Percentiles rank a stretch among this genome's conserved stretches.
These are phyloP conservation scores for Corella eumyota DNA, from an alignment of 23 tunicate genomes.

Conservation along the genomic window DNA sequence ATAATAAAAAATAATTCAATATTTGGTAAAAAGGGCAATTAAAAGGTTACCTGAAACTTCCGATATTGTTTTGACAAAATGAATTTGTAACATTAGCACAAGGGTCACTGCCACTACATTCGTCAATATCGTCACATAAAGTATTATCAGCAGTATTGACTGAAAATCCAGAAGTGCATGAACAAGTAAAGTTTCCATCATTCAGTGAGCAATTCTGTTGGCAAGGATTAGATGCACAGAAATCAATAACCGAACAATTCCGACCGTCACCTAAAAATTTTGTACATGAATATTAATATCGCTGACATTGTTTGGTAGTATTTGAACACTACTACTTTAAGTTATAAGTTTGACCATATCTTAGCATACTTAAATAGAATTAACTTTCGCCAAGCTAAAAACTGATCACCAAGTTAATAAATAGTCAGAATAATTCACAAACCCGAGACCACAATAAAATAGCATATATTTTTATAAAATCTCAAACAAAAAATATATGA, in stretches of 20 bases:
- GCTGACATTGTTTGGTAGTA: no score
- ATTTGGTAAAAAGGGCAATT: no score
- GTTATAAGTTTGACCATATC: no score
- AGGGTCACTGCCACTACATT: constrained; percentile 23
- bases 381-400: no score
- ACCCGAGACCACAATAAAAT: no score
- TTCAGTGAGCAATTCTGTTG: constrained; percentile 13
- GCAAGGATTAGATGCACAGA: constrained; percentile 41
- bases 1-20: no score
- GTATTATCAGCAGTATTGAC: constrained; percentile 6
- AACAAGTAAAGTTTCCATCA: constrained; percentile 20
- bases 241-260: constrained; percentile 29
- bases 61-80: constrained; percentile 19
- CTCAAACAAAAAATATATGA: not conserved
- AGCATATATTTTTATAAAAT: no score
- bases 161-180: constrained; percentile 24
- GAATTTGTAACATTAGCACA: constrained; percentile 24
- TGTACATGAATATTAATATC: no score
- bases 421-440: no score
- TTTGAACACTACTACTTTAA: no score
- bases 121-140: constrained; percentile 47
- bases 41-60: constrained; percentile 46
- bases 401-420: no score
- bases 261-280: constrained; percentile 38
- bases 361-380: no score